Evolutionary conservation across 2,113 vertebrate genomes (phyloP), one percentile per base, ranked within the genome.

Genomic region (Pteropus alecto): DNA sequence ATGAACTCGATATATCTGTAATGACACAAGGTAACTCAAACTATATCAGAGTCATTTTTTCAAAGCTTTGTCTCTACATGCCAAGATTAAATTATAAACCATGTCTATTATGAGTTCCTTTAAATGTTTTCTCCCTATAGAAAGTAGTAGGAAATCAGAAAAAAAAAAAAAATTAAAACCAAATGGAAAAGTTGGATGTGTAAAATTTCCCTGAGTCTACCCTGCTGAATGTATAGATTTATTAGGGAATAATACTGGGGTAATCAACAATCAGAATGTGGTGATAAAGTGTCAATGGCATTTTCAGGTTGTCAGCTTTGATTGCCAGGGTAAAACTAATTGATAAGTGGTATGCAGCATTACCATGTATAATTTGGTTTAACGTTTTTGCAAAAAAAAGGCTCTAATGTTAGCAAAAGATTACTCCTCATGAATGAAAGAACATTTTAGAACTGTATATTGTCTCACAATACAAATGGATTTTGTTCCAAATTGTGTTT

Each of bases 251-350:
- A 13, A 22, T 81, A 81, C 12, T 41, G 41, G 77, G 30, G 26
- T 82, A 70, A 35, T 95, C 26, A 35, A 46, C 18, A 87, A 51
- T 91, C 92, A 95, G 19, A 85, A 38, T 63, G 78, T 38, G 35
- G 14, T 74, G 43, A 71, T 77, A 43, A 30, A 9, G 35, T 67
- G 38, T 83, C 83, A 74, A 1, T 74, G 83, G 56, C 68, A 82
- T 92, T 58, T 84, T 86, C 60, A 81, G 76, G 9, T 41, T 94
- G 33, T 93, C 67, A 54, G n/a, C 60, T 87, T 87, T 83, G 11
- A 63, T 56, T 88, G n/a, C 78, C 95, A 94, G 65, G 56, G 61
- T 85, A 43, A 84, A 84, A 94, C 35, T 82, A 97, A 88, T 68
- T 67, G 74, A 38, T 48, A 93, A 90, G 35, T 67, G 16, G 5